A percentile compares a stretch with the other conserved stretches of the same genome.
Conservation (phyloP, 2,797 vertebrate species). For the Euthynnus affinis region DNA sequence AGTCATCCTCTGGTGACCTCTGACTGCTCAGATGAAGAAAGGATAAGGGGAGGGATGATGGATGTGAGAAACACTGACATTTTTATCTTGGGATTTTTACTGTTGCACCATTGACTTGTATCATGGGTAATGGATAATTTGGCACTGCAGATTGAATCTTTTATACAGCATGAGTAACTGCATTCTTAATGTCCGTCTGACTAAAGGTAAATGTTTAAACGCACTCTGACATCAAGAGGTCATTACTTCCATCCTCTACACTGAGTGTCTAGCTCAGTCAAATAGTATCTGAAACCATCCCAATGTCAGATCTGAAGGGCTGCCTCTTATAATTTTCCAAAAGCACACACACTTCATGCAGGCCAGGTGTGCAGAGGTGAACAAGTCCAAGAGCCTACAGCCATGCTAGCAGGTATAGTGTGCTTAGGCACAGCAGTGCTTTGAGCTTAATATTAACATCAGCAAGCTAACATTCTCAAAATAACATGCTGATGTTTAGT, state of each 20-base stretch:
- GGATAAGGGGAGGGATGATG: slow-evolving; percentile 19
- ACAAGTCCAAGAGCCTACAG: too few relatives aligned
- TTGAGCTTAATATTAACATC: too few relatives aligned
- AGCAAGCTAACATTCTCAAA: too few relatives aligned
- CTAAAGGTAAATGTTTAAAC: neutral
- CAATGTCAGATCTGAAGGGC: too few relatives aligned
- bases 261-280: too few relatives aligned
- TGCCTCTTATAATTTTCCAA: too few relatives aligned
- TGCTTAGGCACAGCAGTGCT: too few relatives aligned
- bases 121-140: slow-evolving; percentile 22
- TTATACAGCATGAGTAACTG: neutral
- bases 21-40: slow-evolving; percentile 16
- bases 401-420: too few relatives aligned
- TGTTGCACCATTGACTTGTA: slow-evolving; percentile 8
- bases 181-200: neutral
- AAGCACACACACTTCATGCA: too few relatives aligned
- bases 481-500: too few relatives aligned
- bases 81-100: neutral
- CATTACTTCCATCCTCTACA: neutral
- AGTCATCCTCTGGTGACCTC: slow-evolving; percentile 20
- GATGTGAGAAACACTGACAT: slow-evolving; percentile 11
- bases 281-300: too few relatives aligned
- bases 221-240: neutral
- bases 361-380: too few relatives aligned
- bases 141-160: slow-evolving; percentile 1